phyloP scores from a whole-genome alignment of 2,113 vertebrate species.

The Gasterosteus nipponicus region DNA sequence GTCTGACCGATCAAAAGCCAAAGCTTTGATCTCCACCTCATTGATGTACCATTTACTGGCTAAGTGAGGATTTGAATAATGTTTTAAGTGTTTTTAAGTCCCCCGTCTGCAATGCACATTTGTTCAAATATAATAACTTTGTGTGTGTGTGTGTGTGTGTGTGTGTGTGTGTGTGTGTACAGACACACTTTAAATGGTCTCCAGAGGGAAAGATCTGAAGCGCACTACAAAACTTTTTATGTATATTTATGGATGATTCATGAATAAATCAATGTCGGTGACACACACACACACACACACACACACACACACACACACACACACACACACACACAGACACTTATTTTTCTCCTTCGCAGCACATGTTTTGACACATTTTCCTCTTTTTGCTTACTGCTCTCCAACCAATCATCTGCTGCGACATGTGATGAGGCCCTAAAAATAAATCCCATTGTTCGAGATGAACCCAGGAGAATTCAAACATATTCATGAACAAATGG shows the following conservation, averaged over 20 bases:
- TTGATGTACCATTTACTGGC: neutral
- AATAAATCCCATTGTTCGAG: neutral
- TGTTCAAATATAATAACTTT: conserved; percentile 5
- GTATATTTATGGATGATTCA: conserved; percentile 43
- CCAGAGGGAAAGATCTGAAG: conserved; percentile 15
- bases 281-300: neutral
- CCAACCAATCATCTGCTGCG: conserved; percentile 6
- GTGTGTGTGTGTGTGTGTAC: neutral
- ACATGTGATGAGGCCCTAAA: neutral
- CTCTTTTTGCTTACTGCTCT: neutral
- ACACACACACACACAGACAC: neutral
- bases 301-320: neutral
- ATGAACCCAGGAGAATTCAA: neutral
- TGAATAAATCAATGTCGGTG: conserved; percentile 3
- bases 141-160: neutral
- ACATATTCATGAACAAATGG: neutral
- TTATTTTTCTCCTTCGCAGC: neutral
- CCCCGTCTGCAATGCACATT: conserved; percentile 16
- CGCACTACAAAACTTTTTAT: neutral
- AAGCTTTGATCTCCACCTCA: conserved; percentile 38
- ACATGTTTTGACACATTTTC: neutral
- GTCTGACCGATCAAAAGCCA: conserved; percentile 33
- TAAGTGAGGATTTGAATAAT: conserved; percentile 33
- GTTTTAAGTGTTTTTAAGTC: conserved; percentile 39
- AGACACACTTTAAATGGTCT: conserved; percentile 26